Base-by-base conservation (phyloP, 2,888 invertebrate species). In the Oscheius sp. region DNA sequence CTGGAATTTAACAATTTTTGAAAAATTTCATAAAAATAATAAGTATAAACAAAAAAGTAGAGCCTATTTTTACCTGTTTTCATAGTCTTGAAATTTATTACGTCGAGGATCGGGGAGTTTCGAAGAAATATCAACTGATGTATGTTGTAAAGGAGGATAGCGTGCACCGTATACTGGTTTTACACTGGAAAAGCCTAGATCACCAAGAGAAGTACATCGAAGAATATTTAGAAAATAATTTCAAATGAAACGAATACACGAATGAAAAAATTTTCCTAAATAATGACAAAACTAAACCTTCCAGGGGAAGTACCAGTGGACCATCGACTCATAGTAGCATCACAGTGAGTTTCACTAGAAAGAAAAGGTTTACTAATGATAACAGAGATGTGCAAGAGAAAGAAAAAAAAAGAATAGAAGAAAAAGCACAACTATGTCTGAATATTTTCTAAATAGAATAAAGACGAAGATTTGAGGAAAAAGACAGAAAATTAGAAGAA, bases 151-250 rank as follows among this genome's bases (percentile, higher is more conserved):
- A 9, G 84, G 82, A 26, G 85, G 85, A 67, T 84, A 84, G 50
- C 80, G 79, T n/a, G 85, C 85, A n/a, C 85, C 85, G 68, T 82
- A 82, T 12, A 85, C 80, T 9, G 84, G 85, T 63, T 78, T 77
- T 24, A 85, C 83, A 67, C 85, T 84, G 70, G 59, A 77, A 69
- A 20, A 12, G 9, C 47, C 17, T 47, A 20, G 14, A 24, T 9
- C 20, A 22, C 47, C 12, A 47, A 47, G 47, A 47, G 24, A 47
- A 36, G 14, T 9, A 36, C 36, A 36, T 9, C 36, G 36, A 36
- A 36, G 14, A 14, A 8, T 22, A 49, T 14, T 14, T 17, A 49
- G 8, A 24, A 5, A 14, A 17, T 49, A 14, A 14, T 49, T 5
- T 49, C 24, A 22, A 5, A 17, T 24, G 26, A 24, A 9, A 49